Evolutionary conservation across 2,797 vertebrate species (phyloP).

Genomic region (Melanotaenia pygmaea): DNA sequence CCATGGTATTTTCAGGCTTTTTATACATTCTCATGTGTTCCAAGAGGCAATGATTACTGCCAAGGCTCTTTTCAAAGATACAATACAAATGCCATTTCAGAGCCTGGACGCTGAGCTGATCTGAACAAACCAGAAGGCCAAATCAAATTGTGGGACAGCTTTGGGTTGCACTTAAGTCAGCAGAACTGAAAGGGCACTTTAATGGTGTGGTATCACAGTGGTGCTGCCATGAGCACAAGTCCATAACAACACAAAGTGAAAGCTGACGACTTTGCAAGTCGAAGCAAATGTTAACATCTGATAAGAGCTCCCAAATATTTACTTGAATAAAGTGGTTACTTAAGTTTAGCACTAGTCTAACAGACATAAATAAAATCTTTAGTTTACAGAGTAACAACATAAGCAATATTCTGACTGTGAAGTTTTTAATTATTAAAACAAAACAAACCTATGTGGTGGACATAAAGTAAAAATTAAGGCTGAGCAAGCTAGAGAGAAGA

Average conservation of each 20-base stretch:
- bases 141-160: constrained; percentile 66
- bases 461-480: constrained; percentile 20
- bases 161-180: constrained; percentile 55
- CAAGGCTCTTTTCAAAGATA: neutral
- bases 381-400: neutral
- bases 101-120: constrained; percentile 46
- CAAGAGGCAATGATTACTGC: neutral
- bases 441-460: constrained; percentile 2
- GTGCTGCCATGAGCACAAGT: constrained; percentile 14
- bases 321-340: neutral
- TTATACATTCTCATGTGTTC: neutral
- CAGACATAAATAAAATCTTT: neutral
- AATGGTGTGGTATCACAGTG: neutral
- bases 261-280: neutral
- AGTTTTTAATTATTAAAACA: neutral
- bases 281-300: neutral
- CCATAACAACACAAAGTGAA: constrained; percentile 7
- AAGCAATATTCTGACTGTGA: neutral
- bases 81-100: neutral
- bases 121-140: constrained; percentile 50
- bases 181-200: constrained; percentile 59
- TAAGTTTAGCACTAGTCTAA: neutral
- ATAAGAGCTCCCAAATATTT: neutral
- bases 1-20: neutral
- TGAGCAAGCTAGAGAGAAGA: neutral